Evolutionary conservation across 2,888 invertebrate genomes (phyloP), one percentile per base, ranked within the genome.

Genomic region (Drosophila prolongata): DNA sequence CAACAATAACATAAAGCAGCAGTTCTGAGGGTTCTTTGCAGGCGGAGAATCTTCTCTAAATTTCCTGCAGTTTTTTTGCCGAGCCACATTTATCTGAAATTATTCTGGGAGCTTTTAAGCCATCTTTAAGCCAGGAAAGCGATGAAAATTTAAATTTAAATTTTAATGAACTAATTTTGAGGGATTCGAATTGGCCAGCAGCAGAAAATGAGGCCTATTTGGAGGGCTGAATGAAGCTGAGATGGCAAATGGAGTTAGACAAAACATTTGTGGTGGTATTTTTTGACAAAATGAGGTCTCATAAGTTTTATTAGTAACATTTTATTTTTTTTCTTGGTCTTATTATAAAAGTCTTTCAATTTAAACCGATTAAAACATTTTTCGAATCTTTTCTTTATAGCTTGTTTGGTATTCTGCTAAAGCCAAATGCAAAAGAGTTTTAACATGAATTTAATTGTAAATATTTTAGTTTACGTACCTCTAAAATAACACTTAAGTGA

Each of bases 1-100:
- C 44, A 54, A 69, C 83, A 87, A 75, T 75, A 80, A 67, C 86
- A 76, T 70, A 65, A 87, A 71, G 50, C 67, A 56, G 35, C 53
- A 16, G 35, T 43, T 42, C 11, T 13, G 11, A 11, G 16, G 35
- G 43, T 14, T 35, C 24, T 10, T 37, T 27, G 50, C 14, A 8
- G 34, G 38, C 13, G 47, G 37, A 24, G 47, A 44, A 38, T 54
- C 67, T 44, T 55, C 43, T 16, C 68, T 27, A 75, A 71, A 71
- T 71, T 75, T 68, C 75, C 44, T 49, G 75, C 54, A 54, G 40
- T 59, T 66, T 43, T 37, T 19, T 64, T 37, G 34, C 30, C 10
- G 37, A 42, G 54, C 65, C 54, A 55, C 74, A 52, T 70, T 70
- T 70, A 71, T 66, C 35, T 44, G 50, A 75, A 75, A 71, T 75